Evolutionary conservation across 2,888 invertebrate genomes (phyloP).

Genomic region (Brachyptera putata): DNA sequence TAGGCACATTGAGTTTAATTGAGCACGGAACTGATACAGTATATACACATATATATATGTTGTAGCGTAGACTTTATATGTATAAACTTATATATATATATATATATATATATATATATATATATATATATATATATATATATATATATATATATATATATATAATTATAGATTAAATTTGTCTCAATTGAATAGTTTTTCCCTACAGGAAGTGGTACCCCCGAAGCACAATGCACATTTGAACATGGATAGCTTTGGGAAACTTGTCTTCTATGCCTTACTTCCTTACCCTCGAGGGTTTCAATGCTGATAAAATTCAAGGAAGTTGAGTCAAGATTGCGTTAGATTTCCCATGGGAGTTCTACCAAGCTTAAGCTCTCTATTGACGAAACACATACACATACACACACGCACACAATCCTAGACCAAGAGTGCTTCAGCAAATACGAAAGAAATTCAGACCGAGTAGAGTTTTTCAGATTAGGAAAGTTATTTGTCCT

Average conservation of each 20-base stretch:
- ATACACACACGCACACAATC: conserved; percentile 2
- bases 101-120: background rate
- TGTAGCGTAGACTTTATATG: too few species aligned
- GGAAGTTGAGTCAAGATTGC: conserved; percentile 31
- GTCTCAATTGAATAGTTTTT: background rate
- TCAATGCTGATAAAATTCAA: conserved; percentile 26
- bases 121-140: background rate
- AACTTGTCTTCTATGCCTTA: conserved; percentile 9
- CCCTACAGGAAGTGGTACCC: too few species aligned
- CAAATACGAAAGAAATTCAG: conserved; percentile 13
- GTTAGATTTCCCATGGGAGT: conserved; percentile 32
- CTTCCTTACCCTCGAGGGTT: background rate
- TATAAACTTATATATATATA: background rate
- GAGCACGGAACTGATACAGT: too few species aligned
- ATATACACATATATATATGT: too few species aligned
- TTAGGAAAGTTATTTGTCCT: conserved; percentile 26
- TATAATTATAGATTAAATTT: background rate
- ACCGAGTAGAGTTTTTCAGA: conserved; percentile 6
- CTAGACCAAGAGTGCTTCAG: background rate
- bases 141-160: background rate
- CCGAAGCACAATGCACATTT: too few species aligned
- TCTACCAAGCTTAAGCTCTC: conserved; percentile 22
- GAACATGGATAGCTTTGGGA: conserved; percentile 2
- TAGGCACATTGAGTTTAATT: too few species aligned
- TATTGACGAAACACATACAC: conserved; percentile 27